Base-by-base conservation (phyloP, 2,113 vertebrate species). In the Mesoclemmys tuberculata region DNA sequence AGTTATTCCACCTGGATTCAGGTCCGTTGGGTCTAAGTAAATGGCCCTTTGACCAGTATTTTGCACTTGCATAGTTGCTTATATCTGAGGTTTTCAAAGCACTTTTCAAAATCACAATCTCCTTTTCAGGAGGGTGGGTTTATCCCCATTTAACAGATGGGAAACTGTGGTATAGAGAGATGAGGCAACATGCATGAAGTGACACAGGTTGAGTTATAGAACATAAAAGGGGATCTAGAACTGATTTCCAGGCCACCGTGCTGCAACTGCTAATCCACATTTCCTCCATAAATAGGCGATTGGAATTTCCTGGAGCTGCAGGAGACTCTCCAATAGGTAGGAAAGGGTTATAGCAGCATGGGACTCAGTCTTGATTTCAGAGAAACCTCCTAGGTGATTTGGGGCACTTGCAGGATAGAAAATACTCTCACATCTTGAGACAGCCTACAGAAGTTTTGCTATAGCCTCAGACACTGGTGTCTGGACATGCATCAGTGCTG, bases 11-110 rank as follows among this genome's bases (percentile, higher is more conserved):
- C 78, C 68, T 16, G 75, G 7, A 1, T 4, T 1, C 1, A 2
- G 55, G 49, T 2, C 14, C 1, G 71, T 1, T 0, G 27, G 0
- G 1, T 19, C 81, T 77, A 84, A 5, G 0, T 0, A 44, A 54
- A 56, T 44, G 3, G 48, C 58, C 49, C 29, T 5, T 1, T 1
- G 12, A 75, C 27, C 19, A 22, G 27, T 13, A 1, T 5, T 7
- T 29, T 5, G 26, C 0, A 75, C 54, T 27, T 4, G 26, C 19
- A 48, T 49, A 2, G 75, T n/a, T 48, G 27, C 6, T 29, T 82
- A 18, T 27, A 31, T 35, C 41, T 44, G 18, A 31, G 41, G 55
- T 12, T 12, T 9, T 4, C 55, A 7, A 35, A 61, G 81, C 29
- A 22, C n/a, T 56, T 41, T 18, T 10, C 52, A 29, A 81, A 44